Evolutionary conservation across 2,113 vertebrate species (phyloP), one percentile per base, ranked within the genome.

Genomic region (Aspiorhynchus laticeps): DNA sequence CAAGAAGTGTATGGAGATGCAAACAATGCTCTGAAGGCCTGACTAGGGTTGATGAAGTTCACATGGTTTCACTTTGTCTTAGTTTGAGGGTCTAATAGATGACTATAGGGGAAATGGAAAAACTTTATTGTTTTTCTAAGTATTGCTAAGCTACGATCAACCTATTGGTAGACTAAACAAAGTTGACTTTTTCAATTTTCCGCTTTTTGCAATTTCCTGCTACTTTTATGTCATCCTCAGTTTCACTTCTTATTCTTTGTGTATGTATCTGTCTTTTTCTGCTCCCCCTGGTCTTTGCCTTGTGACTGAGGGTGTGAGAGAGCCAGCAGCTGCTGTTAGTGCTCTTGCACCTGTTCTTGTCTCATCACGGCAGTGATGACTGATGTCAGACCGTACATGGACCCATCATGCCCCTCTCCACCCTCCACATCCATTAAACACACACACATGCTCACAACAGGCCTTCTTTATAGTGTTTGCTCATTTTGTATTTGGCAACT

Each of bases 321-420:
- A 87, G 80, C 84, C 88, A 87, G 93, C 94, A 95, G 95, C 94
- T 95, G 94, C 91, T 83, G 88, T 90, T 91, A 74, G 87, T 81
- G 81, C 14, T 33, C 91, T 53, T 91, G 94, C 95, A 95, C 95
- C 95, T 95, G 95, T 94, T 95, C 90, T 76, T 88, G 85, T 92
- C 90, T 94, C 93, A 95, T 95, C 94, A 94, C 77, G 78, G 88
- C 81, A 85, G 83, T 91, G 92, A 87, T 94, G 95, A 95, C 86
- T 86, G 93, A 94, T 87, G 85, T 81, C 90, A 91, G 88, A 91
- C 93, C 92, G 91, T 93, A 93, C 93, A 94, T 93, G 93, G 93
- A 88, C 88, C 88, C 91, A 89, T 91, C 92, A 91, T 21, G 83
- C 89, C 92, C 86, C 78, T 88, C 75, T 85, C 83, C 87, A 85